Percentiles rank a stretch among this genome's conserved stretches.
Evolutionary conservation across 2,797 vertebrate species (phyloP).

Genomic region (Oreortyx pictus): DNA sequence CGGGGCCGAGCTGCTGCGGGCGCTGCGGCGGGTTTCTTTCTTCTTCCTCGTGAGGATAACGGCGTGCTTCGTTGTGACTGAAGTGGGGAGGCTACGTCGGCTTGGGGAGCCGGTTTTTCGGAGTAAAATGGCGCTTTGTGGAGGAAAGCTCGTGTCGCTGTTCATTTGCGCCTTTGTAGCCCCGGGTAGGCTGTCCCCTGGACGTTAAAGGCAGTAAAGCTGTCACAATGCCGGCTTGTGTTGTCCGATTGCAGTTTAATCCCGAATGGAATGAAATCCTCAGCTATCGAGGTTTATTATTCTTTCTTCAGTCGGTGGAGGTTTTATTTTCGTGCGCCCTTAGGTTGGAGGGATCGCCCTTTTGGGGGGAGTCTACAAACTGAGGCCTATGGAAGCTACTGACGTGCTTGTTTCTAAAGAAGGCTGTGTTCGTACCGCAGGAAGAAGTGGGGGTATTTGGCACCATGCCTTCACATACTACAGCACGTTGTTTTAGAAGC

Average conservation of each 20-base stretch:
- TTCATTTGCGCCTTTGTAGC: neutral
- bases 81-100: neutral
- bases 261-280: neutral
- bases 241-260: neutral
- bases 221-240: neutral
- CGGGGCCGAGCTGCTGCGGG: neutral
- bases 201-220: neutral
- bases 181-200: neutral
- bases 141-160: fast-evolving
- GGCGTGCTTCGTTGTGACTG: fast-evolving
- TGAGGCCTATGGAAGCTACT: neutral
- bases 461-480: neutral
- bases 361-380: neutral
- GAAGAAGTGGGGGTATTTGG: neutral
- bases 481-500: neutral
- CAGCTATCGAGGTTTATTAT: no score
- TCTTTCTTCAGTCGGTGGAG: neutral
- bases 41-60: neutral
- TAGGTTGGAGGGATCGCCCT: neutral
- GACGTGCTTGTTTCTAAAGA: neutral
- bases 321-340: neutral
- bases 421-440: neutral
- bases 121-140: neutral
- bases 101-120: neutral
- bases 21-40: no score